Evolutionary conservation across 2,113 vertebrate genomes (phyloP), one percentile per base, ranked within the genome.

Genomic region (Chaenocephalus aceratus): DNA sequence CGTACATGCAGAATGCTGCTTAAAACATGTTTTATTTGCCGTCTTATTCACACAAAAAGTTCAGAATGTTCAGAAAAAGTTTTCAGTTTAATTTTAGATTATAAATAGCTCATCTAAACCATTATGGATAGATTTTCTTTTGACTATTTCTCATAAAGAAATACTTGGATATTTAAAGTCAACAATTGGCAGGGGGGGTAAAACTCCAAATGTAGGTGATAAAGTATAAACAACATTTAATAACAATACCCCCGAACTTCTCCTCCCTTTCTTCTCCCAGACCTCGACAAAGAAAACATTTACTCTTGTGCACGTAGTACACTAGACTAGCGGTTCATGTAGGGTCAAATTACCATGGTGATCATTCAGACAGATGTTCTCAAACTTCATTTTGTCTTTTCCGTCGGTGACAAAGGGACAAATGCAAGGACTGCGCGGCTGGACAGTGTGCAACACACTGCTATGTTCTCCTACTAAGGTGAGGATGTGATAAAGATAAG

Each of bases 391-490:
- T 90, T 89, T 91, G 86, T 92, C 82, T 93, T 80, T 84, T 79
- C 89, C 77, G 76, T 81, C 87, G 90, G 85, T 90, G 92, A 84
- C 91, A 90, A 92, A 91, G 3, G 85, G 91, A 92, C 87, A 94
- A 93, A 92, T 94, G 93, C 93, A 89, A 91, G 92, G 93, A 94
- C 93, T 94, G 93, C 92, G 86, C 77, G 77, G 92, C 92, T 75
- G 92, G 93, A 88, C 93, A 94, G 86, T 94, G 93, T 48, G 84
- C 93, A 86, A 94, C 92, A 90, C 93, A 94, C 93, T 94, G 93
- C 93, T 94, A 88, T 94, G 93, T 94, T 91, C 92, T 93, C 86
- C 93, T 94, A 70, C 90, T 86, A 89, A 94, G 93, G 93, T 94
- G 93, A 94, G 93, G 86, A 89, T 88, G 86, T 72, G 85, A 77